A percentile compares a stretch with the other conserved stretches of the same genome.
Conservation (phyloP, 2,113 vertebrate species). For the Brachyhypopomus gauderio region DNA sequence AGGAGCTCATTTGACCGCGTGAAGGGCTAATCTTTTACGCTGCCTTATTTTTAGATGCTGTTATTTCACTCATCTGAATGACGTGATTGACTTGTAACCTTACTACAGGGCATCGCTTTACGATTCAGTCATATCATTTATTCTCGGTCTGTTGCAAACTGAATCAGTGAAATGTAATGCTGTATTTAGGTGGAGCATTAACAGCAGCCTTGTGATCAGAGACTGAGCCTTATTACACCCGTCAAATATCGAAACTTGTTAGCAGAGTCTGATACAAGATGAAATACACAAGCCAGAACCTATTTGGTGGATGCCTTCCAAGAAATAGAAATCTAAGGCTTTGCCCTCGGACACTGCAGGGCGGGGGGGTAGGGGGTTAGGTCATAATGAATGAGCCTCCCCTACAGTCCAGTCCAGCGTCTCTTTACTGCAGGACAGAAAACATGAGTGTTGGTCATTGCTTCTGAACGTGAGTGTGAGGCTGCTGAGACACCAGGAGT, state of each 20-base stretch:
- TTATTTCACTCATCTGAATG: constrained; percentile 34
- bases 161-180: not conserved
- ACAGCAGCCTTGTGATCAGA: not conserved
- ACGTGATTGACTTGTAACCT: constrained; percentile 38
- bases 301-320: not conserved
- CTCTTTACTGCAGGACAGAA: not conserved
- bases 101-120: constrained; percentile 6
- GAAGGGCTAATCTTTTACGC: constrained; percentile 46
- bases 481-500: no score
- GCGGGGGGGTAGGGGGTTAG: no score
- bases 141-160: constrained; percentile 36
- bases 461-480: no score
- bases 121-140: constrained; percentile 29
- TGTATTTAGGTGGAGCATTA: not conserved
- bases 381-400: not conserved
- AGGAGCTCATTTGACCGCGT: constrained; percentile 34
- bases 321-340: not conserved
- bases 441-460: no score
- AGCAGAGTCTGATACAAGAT: not conserved
- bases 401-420: not conserved
- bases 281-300: not conserved
- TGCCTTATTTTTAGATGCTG: constrained; percentile 43
- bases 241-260: not conserved
- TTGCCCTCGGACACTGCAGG: no score
- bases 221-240: not conserved